Evolutionary conservation across 2,797 vertebrate genomes (phyloP).

Genomic region (Sandelia bainsii): DNA sequence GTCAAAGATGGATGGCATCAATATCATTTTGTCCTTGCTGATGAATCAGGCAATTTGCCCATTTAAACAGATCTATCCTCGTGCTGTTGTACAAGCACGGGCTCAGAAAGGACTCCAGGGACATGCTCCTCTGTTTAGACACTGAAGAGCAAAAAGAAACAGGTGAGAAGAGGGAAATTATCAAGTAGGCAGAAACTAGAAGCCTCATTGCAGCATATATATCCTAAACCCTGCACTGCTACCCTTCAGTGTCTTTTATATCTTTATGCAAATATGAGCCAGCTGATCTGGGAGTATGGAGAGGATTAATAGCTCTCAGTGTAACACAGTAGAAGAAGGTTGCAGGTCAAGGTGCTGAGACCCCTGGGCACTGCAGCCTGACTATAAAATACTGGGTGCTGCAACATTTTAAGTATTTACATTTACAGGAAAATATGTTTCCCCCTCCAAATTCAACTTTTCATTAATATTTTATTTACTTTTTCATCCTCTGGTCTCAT

Average conservation of each 20-base stretch:
- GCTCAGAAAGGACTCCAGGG: constrained; percentile 28
- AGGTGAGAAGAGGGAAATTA: constrained; percentile 59
- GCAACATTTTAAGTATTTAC: not conserved
- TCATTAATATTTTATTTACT: constrained; percentile 57
- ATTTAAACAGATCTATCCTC: constrained; percentile 72
- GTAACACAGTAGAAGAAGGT: constrained; percentile 53
- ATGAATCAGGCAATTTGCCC: constrained; percentile 77
- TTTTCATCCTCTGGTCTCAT: constrained; percentile 36
- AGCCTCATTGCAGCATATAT: constrained; percentile 37
- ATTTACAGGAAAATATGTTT: constrained; percentile 19
- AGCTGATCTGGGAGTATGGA: constrained; percentile 62
- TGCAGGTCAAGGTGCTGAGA: constrained; percentile 67
- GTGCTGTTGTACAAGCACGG: constrained; percentile 34
- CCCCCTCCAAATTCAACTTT: constrained; percentile 21
- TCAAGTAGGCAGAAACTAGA: constrained; percentile 34
- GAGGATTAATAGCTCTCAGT: constrained; percentile 65
- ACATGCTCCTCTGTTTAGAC: constrained; percentile 25
- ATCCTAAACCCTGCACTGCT: constrained; percentile 48
- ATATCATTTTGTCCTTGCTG: constrained; percentile 76
- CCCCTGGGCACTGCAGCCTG: constrained; percentile 50
- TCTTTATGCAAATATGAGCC: constrained; percentile 76
- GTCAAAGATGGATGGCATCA: constrained; percentile 81
- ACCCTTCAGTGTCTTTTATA: constrained; percentile 71
- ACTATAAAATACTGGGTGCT: constrained; percentile 17
- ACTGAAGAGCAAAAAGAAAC: constrained; percentile 42